Conservation (phyloP, 2,797 vertebrate species). For the Rhinella marina region DNA sequence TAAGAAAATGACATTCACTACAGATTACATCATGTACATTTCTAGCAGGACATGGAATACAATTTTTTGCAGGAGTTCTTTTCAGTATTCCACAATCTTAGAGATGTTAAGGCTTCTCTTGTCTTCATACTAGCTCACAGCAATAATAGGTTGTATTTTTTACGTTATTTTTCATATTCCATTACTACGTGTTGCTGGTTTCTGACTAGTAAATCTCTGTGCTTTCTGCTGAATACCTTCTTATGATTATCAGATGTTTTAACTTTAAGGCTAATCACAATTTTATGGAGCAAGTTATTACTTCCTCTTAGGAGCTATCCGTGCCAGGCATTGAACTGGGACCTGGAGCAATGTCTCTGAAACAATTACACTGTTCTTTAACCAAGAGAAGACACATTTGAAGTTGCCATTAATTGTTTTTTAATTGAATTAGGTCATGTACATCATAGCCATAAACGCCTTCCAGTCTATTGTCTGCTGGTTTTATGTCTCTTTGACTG, state of each 20-base stretch:
- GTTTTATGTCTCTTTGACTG: constrained; percentile 17
- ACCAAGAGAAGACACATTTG: constrained; percentile 40
- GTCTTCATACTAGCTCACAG: neutral
- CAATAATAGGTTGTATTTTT: neutral
- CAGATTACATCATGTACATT: too few relatives aligned
- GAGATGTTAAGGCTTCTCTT: neutral
- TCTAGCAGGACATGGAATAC: too few relatives aligned
- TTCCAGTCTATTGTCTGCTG: neutral
- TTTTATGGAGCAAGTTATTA: constrained; percentile 63
- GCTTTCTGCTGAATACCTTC: constrained; percentile 66
- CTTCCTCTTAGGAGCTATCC: constrained; percentile 65
- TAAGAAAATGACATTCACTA: too few relatives aligned
- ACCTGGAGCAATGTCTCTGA: constrained; percentile 53
- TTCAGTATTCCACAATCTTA: neutral
- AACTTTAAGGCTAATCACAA: constrained; percentile 65
- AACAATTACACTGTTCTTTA: constrained; percentile 53
- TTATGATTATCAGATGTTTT: constrained; percentile 69
- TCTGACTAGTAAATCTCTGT: constrained; percentile 38
- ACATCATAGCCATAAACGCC: constrained; percentile 36
- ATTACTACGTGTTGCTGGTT: constrained; percentile 28
- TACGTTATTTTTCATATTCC: neutral
- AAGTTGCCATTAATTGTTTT: constrained; percentile 48
- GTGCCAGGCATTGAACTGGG: constrained; percentile 59
- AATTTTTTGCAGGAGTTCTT: too few relatives aligned
- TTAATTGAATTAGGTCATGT: constrained; percentile 42